phyloP scores from a whole-genome alignment of 2,797 vertebrate species.

The Sciurus vulgaris region DNA sequence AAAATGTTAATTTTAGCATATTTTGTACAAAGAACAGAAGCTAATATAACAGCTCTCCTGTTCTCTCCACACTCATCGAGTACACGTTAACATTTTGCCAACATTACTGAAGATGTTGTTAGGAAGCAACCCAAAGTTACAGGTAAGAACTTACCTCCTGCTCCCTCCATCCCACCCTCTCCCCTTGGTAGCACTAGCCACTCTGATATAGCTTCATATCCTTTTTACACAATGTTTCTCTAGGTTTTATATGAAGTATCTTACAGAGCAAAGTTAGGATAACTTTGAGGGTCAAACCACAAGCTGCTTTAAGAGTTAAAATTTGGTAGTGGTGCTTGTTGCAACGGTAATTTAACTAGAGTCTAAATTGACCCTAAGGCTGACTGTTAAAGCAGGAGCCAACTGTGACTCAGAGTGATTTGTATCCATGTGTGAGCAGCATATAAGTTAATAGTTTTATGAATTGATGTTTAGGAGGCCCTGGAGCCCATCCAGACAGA shows the following conservation, averaged over 20 bases:
- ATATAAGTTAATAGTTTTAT: constrained; percentile 66
- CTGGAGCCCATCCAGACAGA: constrained; percentile 72
- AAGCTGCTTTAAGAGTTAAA: constrained; percentile 32
- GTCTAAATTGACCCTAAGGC: constrained; percentile 46
- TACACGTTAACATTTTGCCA: not conserved
- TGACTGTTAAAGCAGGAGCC: constrained; percentile 52
- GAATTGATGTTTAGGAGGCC: constrained; percentile 63
- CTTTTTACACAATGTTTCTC: not conserved
- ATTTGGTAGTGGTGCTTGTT: constrained; percentile 8
- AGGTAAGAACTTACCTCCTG: not conserved
- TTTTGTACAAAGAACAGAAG: constrained; percentile 38
- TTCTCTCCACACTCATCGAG: not conserved
- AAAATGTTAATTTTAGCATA: not conserved
- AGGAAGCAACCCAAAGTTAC: not conserved
- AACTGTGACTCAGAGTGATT: constrained; percentile 66
- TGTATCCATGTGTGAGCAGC: constrained; percentile 56
- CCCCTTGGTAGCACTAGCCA: not conserved
- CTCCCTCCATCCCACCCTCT: too few relatives aligned
- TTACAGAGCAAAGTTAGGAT: not conserved
- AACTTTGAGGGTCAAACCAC: not conserved
- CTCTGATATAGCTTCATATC: not conserved
- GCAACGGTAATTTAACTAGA: constrained; percentile 40
- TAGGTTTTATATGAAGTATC: not conserved
- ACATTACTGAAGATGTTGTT: not conserved
- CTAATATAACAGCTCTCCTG: not conserved